These are phyloP conservation scores for Eupleurogrammus muticus DNA, from an alignment of 2,797 vertebrate genomes.

Conservation along the genomic window DNA sequence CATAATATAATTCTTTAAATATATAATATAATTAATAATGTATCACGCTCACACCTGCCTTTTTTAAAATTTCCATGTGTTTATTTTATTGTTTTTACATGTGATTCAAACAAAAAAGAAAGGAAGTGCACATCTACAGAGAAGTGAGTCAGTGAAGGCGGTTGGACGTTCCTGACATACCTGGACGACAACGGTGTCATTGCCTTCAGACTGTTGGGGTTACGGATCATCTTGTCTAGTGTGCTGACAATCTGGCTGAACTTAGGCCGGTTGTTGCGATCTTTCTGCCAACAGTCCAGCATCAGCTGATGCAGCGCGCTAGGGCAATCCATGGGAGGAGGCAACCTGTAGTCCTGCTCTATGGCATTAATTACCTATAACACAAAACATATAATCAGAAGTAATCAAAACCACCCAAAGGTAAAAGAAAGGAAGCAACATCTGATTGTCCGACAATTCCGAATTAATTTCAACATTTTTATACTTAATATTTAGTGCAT, in stretches of 20 bases:
- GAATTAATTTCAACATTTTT: too few relatives aligned
- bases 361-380: constrained; percentile 95
- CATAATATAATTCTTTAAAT: too few relatives aligned
- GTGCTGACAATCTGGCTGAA: constrained; percentile 95
- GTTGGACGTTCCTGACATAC: constrained; percentile 68
- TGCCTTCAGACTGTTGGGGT: constrained; percentile 94
- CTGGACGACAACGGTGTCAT: constrained; percentile 93
- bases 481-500: too few relatives aligned
- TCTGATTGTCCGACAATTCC: neutral
- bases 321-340: constrained; percentile 96
- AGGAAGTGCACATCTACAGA: neutral
- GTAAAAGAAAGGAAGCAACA: neutral
- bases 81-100: too few relatives aligned
- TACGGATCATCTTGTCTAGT: constrained; percentile 97
- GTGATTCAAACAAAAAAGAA: constrained; percentile 10
- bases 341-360: constrained; percentile 95
- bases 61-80: too few relatives aligned
- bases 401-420: neutral
- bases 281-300: constrained; percentile 98
- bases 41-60: too few relatives aligned
- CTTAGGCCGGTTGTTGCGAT: constrained; percentile 94
- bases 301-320: constrained; percentile 95
- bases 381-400: neutral
- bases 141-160: constrained; percentile 1
- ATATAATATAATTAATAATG: too few relatives aligned